Evolutionary conservation across 2,888 invertebrate species (phyloP).

Genomic region (Euplagia quadripunctaria): DNA sequence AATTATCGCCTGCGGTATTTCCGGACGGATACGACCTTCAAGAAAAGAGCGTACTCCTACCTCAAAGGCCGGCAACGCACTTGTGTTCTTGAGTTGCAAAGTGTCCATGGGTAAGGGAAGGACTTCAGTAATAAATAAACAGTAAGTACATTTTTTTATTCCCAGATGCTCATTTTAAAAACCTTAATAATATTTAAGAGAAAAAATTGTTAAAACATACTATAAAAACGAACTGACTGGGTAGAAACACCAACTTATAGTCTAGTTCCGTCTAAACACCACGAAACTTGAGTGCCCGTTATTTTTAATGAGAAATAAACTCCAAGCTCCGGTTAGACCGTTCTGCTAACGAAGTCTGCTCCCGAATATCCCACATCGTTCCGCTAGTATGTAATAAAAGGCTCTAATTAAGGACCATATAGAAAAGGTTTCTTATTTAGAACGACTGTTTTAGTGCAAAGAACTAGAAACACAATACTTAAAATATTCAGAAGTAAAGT

Average conservation of each 20-base stretch:
- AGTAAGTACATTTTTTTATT: neutral
- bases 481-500: too few relatives aligned
- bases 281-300: conserved; percentile 47
- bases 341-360: conserved; percentile 52
- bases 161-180: neutral
- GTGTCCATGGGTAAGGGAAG: too few relatives aligned
- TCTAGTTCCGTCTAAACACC: conserved; percentile 34
- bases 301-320: conserved; percentile 59
- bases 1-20: too few relatives aligned
- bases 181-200: neutral
- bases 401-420: conserved; percentile 43
- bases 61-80: too few relatives aligned
- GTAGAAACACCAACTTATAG: conserved; percentile 10
- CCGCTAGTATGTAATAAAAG: conserved; percentile 51
- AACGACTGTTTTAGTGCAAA: neutral
- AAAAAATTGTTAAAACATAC: conserved; percentile 6
- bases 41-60: too few relatives aligned
- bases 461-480: neutral
- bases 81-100: too few relatives aligned
- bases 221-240: neutral
- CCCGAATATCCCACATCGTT: conserved; percentile 47
- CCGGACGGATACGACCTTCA: too few relatives aligned
- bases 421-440: conserved; percentile 36
- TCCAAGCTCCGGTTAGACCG: conserved; percentile 44
- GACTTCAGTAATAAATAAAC: neutral